Percentiles rank a stretch among this genome's conserved stretches.
Evolutionary conservation across 2,888 invertebrate genomes (phyloP).

Genomic region (Tortrix viridana): DNA sequence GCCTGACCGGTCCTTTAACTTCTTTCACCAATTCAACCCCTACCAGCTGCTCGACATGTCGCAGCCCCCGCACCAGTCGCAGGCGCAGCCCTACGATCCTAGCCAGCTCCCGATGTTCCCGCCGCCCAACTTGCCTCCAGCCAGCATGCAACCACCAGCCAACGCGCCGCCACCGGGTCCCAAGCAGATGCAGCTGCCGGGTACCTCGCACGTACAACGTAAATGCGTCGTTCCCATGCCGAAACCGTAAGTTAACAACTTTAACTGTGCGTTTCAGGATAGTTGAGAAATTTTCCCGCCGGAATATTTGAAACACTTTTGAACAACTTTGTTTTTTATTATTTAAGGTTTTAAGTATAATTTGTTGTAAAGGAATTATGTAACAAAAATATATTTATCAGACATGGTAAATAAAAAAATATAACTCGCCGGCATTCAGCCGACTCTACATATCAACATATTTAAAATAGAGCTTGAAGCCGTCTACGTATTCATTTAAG

Average conservation of each 20-base stretch:
- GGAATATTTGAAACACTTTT: not conserved
- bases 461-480: too few species aligned
- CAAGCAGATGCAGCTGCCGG: not conserved
- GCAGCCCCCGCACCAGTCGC: constrained; percentile 41
- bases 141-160: not conserved
- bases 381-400: too few species aligned
- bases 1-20: constrained; percentile 48
- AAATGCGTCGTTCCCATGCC: not conserved
- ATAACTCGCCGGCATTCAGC: too few species aligned
- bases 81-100: constrained; percentile 42
- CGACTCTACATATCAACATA: too few species aligned
- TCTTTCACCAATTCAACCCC: constrained; percentile 49
- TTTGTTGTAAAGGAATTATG: too few species aligned
- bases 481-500: too few species aligned
- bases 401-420: too few species aligned
- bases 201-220: not conserved
- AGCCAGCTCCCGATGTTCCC: constrained; percentile 37
- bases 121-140: not conserved
- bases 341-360: too few species aligned
- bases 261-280: not conserved
- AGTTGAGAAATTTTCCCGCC: not conserved
- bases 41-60: constrained; percentile 40
- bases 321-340: too few species aligned
- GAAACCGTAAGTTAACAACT: not conserved
- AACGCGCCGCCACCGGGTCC: not conserved